Conservation (phyloP, 2,797 vertebrate genomes). For the Helostoma temminkii region DNA sequence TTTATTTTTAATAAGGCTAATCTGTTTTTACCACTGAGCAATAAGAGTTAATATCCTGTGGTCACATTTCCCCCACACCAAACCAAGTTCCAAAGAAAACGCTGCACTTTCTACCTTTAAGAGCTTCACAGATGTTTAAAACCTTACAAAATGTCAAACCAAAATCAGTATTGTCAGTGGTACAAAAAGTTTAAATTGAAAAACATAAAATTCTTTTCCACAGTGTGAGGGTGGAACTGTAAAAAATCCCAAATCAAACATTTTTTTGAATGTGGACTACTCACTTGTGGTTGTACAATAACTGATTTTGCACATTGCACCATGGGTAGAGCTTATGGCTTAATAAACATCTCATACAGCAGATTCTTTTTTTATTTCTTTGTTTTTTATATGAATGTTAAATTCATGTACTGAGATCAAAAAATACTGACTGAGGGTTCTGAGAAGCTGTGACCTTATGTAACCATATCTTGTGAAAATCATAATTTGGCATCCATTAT, state of each 20-base stretch:
- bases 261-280: too few species aligned
- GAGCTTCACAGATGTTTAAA: background rate
- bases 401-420: constrained; percentile 21
- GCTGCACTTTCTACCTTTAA: background rate
- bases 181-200: too few species aligned
- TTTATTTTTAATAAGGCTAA: too few species aligned
- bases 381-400: background rate
- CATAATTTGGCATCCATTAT: constrained; percentile 24
- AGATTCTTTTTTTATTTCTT: background rate
- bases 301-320: background rate
- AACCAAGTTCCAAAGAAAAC: too few species aligned
- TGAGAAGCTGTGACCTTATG: constrained; percentile 27
- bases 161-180: background rate
- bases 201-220: too few species aligned
- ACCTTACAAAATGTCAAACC: background rate
- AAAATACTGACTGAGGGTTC: constrained; percentile 27
- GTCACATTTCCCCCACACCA: too few species aligned
- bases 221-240: too few species aligned
- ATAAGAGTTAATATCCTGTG: too few species aligned
- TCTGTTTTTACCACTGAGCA: too few species aligned
- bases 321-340: background rate
- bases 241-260: background rate
- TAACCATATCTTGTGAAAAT: constrained; percentile 41
- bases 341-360: background rate
- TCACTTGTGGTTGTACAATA: background rate